Evolutionary conservation across 2,888 invertebrate genomes (phyloP), one percentile per base, ranked within the genome.

Genomic region (Oligia latruncula): DNA sequence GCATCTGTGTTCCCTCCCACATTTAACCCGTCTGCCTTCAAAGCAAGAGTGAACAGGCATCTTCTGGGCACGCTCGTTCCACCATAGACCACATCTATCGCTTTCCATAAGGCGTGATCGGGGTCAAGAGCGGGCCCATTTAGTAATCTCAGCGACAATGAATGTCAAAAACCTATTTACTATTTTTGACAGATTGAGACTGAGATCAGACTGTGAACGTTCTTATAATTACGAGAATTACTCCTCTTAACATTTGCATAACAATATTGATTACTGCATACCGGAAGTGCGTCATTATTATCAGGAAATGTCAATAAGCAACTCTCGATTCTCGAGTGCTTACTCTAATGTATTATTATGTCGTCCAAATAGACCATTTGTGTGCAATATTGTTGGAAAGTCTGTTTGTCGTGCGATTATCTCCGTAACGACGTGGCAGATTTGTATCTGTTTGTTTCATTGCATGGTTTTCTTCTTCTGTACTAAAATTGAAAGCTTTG

Each of bases 241-340:
- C 11, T 11, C 46, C 46, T 46, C 46, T 11, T 46, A 43, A 43
- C 66, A 77, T 85, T 80, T 68, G 52, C 83, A 74, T 80, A 71
- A 20, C n/a, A 29, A 46, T 73, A 49, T 67, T 73, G 40, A 78
- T 17, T 35, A 46, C 62, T 43, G 29, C 60, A 11, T 9, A 35
- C 78, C 68, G 79, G 82, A 88, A 83, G 49, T 80, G 20, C 58
- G 65, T 80, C 79, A 82, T 83, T 83, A 88, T 78, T 73, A 82
- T 80, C 79, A 70, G 77, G 77, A 83, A 82, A 74, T 85, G 82
- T 85, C 87, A 82, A 84, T 88, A 88, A 81, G 67, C 68, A 83
- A 80, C 77, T 87, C 85, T 87, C 80, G 72, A 77, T 78, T 83
- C 64, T 62, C 40, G 49, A 79, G 40, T 70, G 60, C 71, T 78